Conservation (phyloP, 2,113 vertebrate species). For the Dromiciops gliroides region DNA sequence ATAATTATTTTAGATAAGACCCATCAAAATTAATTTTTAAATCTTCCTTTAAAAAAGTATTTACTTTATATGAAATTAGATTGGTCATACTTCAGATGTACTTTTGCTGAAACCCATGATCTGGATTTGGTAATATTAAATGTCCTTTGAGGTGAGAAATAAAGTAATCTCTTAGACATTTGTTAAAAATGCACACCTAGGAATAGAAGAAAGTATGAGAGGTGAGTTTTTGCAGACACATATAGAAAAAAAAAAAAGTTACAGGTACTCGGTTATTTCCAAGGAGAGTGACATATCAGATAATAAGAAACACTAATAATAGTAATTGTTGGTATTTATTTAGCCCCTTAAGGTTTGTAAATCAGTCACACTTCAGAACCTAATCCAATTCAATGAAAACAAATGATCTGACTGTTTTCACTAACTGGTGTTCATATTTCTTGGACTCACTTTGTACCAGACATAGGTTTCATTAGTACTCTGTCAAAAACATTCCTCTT, state of each 20-base stretch:
- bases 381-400: neutral
- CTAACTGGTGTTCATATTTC: neutral
- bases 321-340: neutral
- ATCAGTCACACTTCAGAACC: neutral
- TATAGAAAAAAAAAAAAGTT: neutral
- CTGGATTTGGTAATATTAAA: slow-evolving; percentile 5
- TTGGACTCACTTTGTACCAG: neutral
- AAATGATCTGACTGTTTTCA: neutral
- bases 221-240: neutral
- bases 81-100: slow-evolving; percentile 37
- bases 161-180: neutral
- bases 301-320: neutral
- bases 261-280: neutral
- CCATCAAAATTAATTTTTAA: slow-evolving; percentile 70
- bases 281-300: neutral
- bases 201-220: neutral
- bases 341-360: neutral
- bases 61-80: slow-evolving; percentile 59
- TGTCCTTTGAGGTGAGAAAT: slow-evolving; percentile 55
- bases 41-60: slow-evolving; percentile 57
- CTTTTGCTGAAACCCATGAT: slow-evolving; percentile 27
- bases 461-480: neutral
- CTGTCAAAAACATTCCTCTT: neutral
- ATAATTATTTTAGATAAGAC: slow-evolving; percentile 69
- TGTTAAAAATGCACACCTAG: slow-evolving; percentile 25